phyloP scores from a whole-genome alignment of 2,797 vertebrate species.

The Glossophaga mutica region DNA sequence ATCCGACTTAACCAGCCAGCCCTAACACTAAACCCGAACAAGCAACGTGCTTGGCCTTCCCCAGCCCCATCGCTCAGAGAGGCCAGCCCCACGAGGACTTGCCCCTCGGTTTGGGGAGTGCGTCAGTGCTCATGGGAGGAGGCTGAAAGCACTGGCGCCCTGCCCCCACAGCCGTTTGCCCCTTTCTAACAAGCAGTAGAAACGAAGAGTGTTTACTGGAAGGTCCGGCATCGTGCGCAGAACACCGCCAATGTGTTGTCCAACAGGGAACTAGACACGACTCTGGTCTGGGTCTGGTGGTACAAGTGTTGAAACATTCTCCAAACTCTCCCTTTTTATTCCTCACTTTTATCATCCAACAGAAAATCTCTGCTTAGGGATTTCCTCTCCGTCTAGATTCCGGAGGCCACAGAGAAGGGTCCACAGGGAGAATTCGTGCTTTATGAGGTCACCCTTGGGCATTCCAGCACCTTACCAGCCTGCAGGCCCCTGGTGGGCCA shows the following conservation, averaged over 20 bases:
- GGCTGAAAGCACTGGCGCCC: neutral
- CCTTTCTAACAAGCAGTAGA: neutral
- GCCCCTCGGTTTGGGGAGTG: neutral
- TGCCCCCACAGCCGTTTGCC: neutral
- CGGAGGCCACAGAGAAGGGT: neutral
- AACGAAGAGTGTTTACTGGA: constrained; percentile 52
- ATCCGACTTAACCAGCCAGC: neutral
- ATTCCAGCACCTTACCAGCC: neutral
- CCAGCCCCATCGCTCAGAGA: neutral
- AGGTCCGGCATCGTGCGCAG: neutral
- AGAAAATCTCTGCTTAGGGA: constrained; percentile 41
- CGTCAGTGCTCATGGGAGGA: neutral
- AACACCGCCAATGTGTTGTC: accelerated
- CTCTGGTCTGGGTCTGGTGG: accelerated
- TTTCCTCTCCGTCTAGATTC: neutral
- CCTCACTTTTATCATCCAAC: neutral
- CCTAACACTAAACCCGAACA: neutral
- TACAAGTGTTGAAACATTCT: constrained; percentile 6
- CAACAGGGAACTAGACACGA: neutral
- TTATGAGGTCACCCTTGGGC: constrained; percentile 50
- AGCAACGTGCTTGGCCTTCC: neutral
- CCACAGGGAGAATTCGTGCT: neutral
- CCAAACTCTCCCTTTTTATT: constrained; percentile 2
- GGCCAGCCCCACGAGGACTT: neutral
- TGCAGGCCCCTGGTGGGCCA: neutral